Evolutionary conservation across 1,140 invertebrate genomes (phyloP).

Genomic region (Drosophila arawakana): DNA sequence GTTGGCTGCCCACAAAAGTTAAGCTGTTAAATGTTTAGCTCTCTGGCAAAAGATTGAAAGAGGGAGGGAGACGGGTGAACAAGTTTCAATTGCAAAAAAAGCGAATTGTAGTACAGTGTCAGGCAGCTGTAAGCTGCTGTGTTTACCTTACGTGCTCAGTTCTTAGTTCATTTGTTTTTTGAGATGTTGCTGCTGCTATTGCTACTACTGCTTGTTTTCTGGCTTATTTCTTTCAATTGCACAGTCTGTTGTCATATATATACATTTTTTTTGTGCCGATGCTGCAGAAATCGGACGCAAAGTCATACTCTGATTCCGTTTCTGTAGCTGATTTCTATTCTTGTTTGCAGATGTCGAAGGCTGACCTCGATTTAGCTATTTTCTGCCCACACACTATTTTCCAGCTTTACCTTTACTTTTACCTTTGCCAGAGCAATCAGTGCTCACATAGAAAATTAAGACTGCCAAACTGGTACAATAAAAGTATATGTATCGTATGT

Average conservation of each 20-base stretch:
- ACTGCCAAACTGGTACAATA: slow-evolving; percentile 51
- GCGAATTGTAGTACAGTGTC: not conserved
- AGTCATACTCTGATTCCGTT: slow-evolving; percentile 10
- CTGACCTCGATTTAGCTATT: slow-evolving; percentile 38
- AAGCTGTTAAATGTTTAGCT: slow-evolving; percentile 52
- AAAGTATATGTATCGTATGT: slow-evolving; percentile 52
- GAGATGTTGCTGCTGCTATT: slow-evolving; percentile 42
- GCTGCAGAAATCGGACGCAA: slow-evolving; percentile 26
- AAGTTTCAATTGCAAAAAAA: slow-evolving; percentile 30
- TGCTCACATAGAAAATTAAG: slow-evolving; percentile 31
- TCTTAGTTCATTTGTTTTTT: slow-evolving; percentile 73
- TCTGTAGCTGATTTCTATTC: not conserved
- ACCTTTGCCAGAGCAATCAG: slow-evolving; percentile 40
- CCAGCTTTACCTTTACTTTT: not conserved
- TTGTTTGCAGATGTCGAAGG: slow-evolving; percentile 32
- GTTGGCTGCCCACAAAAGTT: slow-evolving; percentile 45
- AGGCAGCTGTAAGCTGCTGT: slow-evolving; percentile 24
- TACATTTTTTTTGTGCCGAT: slow-evolving; percentile 30
- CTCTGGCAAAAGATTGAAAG: not conserved
- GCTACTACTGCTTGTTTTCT: slow-evolving; percentile 37
- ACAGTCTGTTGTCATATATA: slow-evolving; percentile 16
- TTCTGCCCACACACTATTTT: slow-evolving; percentile 1
- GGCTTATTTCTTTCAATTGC: slow-evolving; percentile 57
- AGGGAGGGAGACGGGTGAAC: not conserved
- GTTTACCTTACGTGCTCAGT: slow-evolving; percentile 74